A percentile compares a stretch with the other conserved stretches of the same genome.
Evolutionary conservation across 2,888 invertebrate species (phyloP).

Genomic region (Ectemnius cavifrons): DNA sequence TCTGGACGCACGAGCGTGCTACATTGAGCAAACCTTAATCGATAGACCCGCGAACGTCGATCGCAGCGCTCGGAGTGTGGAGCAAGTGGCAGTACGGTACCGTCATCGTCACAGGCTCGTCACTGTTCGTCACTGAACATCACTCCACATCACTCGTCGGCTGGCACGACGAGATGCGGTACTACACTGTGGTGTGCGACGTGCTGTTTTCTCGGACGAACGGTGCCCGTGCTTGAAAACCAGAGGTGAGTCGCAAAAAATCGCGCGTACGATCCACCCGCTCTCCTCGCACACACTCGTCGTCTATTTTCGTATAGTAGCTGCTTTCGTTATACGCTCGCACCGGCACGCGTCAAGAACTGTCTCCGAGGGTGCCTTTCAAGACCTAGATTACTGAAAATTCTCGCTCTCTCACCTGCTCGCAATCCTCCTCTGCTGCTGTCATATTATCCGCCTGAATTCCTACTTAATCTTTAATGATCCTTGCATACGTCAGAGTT

Average conservation of each 20-base stretch:
- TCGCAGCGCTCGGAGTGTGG: constrained; percentile 71
- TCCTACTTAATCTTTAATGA: neutral
- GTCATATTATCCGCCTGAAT: neutral
- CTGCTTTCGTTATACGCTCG: constrained; percentile 46
- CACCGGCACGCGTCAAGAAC: constrained; percentile 50
- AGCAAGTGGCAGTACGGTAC: constrained; percentile 70
- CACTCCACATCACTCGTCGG: constrained; percentile 38
- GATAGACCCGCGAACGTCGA: constrained; percentile 72
- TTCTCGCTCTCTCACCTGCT: constrained; percentile 30
- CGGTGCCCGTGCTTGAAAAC: constrained; percentile 36
- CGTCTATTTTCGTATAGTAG: constrained; percentile 58
- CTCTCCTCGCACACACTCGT: constrained; percentile 23
- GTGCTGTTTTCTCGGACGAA: constrained; percentile 34
- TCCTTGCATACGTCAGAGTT: neutral
- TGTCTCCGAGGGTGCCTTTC: constrained; percentile 42
- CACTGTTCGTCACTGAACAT: constrained; percentile 39
- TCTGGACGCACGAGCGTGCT: constrained; percentile 33
- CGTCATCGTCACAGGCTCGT: constrained; percentile 39
- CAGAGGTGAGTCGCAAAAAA: constrained; percentile 50
- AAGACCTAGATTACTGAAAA: constrained; percentile 45
- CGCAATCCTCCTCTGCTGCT: constrained; percentile 12
- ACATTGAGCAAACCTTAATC: constrained; percentile 61
- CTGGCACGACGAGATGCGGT: constrained; percentile 43
- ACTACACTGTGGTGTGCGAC: constrained; percentile 27
- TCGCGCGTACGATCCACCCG: constrained; percentile 1